phyloP scores from a whole-genome alignment of 2,113 vertebrate genomes.

The Phyllostomus discolor region DNA sequence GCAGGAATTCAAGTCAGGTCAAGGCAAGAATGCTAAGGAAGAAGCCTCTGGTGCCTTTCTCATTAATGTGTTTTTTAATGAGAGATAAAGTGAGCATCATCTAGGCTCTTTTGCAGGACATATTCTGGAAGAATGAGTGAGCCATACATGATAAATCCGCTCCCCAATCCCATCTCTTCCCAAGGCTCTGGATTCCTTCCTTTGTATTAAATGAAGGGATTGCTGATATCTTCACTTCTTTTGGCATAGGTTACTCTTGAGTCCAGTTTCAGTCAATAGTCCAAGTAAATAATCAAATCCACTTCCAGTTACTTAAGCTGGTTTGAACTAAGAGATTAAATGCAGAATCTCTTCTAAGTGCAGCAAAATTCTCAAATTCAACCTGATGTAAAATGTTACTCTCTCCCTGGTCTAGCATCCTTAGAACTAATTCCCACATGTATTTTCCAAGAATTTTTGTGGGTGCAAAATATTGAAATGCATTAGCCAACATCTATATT shows the following conservation, averaged over 20 bases:
- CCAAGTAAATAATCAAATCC: neutral
- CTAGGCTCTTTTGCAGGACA: neutral
- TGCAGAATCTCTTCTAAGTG: neutral
- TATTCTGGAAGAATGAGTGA: neutral
- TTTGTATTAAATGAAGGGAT: neutral
- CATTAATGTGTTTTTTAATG: neutral
- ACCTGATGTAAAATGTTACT: neutral
- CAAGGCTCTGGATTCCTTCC: neutral
- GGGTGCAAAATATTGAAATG: neutral
- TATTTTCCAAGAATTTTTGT: neutral
- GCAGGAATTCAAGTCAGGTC: neutral
- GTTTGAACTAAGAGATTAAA: neutral
- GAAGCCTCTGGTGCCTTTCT: neutral
- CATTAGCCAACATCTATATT: neutral
- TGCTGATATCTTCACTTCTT: neutral
- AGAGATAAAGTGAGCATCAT: neutral
- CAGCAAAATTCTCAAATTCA: neutral
- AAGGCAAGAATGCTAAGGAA: neutral
- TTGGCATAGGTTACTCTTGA: neutral
- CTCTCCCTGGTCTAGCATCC: neutral
- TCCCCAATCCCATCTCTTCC: neutral
- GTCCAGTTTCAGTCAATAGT: neutral
- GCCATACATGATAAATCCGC: neutral
- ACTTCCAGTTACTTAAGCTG: neutral
- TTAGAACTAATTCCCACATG: neutral